Percentiles rank a stretch among this genome's conserved stretches.
These are phyloP conservation scores for Philhelius pedissequus DNA, from an alignment of 2,888 invertebrate species.

Conservation along the genomic window DNA sequence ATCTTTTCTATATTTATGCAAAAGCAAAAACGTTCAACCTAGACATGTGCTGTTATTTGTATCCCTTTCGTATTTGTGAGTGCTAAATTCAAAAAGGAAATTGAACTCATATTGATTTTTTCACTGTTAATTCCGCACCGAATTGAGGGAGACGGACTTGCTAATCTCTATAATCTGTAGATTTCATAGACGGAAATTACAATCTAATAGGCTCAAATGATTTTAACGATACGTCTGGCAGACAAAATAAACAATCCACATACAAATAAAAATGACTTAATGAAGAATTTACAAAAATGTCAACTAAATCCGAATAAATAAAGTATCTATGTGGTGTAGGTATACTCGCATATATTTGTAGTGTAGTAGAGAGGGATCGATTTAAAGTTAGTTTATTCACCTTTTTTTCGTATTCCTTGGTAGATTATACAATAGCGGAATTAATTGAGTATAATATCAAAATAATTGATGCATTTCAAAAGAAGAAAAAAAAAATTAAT, in stretches of 20 bases:
- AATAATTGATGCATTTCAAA: slow-evolving; percentile 31
- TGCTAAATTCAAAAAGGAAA: slow-evolving; percentile 45
- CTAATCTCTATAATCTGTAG: slow-evolving; percentile 51
- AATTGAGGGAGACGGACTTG: neutral
- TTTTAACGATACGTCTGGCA: neutral
- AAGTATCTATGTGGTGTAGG: neutral
- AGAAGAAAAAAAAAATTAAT: neutral
- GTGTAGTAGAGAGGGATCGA: neutral
- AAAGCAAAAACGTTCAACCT: neutral
- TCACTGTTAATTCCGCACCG: neutral
- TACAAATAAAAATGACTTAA: neutral
- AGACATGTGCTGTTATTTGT: neutral
- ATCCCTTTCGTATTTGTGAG: neutral
- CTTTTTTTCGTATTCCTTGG: neutral
- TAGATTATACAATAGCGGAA: slow-evolving; percentile 41
- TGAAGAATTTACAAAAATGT: slow-evolving; percentile 16
- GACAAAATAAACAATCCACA: neutral
- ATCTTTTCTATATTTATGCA: neutral
- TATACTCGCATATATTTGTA: neutral
- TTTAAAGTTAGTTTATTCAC: slow-evolving; percentile 51
- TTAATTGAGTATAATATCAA: slow-evolving; percentile 48
- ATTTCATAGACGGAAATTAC: slow-evolving; percentile 54
- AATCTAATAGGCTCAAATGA: slow-evolving; percentile 19
- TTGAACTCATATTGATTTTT: slow-evolving; percentile 56
- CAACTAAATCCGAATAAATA: slow-evolving; percentile 12